A percentile compares a stretch with the other conserved stretches of the same genome.
These are phyloP conservation scores for Drosophila infuscata DNA, from an alignment of 2,888 invertebrate genomes.

Conservation along the genomic window DNA sequence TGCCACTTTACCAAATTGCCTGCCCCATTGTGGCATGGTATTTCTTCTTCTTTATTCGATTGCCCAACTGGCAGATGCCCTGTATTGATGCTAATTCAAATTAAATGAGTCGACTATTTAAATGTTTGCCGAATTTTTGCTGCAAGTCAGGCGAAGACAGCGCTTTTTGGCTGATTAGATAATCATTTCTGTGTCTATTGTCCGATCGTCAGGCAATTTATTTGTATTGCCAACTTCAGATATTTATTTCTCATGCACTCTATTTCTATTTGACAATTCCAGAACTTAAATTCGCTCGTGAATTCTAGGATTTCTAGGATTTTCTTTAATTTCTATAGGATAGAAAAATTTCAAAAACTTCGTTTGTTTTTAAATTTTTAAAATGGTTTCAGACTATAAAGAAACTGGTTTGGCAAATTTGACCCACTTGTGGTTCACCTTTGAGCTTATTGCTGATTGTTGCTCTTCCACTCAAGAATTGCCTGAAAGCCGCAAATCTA, in stretches of 20 bases:
- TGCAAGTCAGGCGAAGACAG: too few relatives aligned
- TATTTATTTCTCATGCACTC: neutral
- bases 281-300: too few relatives aligned
- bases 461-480: constrained; percentile 18
- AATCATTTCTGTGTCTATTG: too few relatives aligned
- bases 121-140: too few relatives aligned
- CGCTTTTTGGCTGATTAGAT: too few relatives aligned
- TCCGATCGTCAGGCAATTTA: too few relatives aligned
- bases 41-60: neutral
- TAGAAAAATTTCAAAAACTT: too few relatives aligned
- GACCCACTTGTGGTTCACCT: neutral
- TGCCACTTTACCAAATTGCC: constrained; percentile 68
- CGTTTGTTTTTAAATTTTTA: too few relatives aligned
- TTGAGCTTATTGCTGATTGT: constrained; percentile 5
- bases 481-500: constrained; percentile 10
- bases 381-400: neutral
- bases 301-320: too few relatives aligned
- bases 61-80: neutral
- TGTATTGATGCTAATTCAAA: neutral
- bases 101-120: neutral
- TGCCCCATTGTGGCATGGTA: neutral
- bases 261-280: too few relatives aligned
- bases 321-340: too few relatives aligned
- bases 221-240: neutral
- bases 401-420: constrained; percentile 46